Evolutionary conservation across 2,113 vertebrate species (phyloP).

Genomic region (Microcebus tavaratra): DNA sequence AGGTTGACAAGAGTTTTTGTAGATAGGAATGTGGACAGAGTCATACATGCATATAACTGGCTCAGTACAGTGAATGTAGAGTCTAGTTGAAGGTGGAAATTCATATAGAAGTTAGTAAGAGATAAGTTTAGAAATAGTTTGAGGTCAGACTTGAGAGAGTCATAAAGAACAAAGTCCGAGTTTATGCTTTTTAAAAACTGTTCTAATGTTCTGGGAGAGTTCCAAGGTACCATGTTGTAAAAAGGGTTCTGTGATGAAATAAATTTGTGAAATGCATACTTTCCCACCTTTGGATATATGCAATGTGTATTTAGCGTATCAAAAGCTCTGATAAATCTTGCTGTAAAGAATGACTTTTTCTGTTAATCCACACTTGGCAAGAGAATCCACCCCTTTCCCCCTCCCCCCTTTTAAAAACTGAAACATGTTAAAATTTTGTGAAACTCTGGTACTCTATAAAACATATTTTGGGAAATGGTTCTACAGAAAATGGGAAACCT

Average conservation of each 20-base stretch:
- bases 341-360: conserved; percentile 34
- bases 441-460: not conserved
- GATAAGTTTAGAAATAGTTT: conserved; percentile 21
- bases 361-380: not conserved
- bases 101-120: not conserved
- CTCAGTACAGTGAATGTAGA: not conserved
- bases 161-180: not conserved
- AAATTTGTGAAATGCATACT: not conserved
- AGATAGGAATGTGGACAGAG: not conserved
- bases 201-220: not conserved
- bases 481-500: not conserved
- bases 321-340: conserved; percentile 11
- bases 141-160: not conserved
- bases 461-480: conserved; percentile 20
- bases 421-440: conserved; percentile 39
- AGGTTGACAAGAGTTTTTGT: conserved; percentile 8
- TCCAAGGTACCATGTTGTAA: not conserved
- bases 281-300: not conserved
- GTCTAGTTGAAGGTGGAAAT: conserved; percentile 14
- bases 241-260: not conserved
- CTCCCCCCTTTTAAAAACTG: not conserved
- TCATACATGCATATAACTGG: not conserved
- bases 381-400: not conserved
- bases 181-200: conserved; percentile 24
- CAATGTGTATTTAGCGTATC: not conserved